Conservation (phyloP, 2,113 vertebrate species). For the Entelurus aequoreus region DNA sequence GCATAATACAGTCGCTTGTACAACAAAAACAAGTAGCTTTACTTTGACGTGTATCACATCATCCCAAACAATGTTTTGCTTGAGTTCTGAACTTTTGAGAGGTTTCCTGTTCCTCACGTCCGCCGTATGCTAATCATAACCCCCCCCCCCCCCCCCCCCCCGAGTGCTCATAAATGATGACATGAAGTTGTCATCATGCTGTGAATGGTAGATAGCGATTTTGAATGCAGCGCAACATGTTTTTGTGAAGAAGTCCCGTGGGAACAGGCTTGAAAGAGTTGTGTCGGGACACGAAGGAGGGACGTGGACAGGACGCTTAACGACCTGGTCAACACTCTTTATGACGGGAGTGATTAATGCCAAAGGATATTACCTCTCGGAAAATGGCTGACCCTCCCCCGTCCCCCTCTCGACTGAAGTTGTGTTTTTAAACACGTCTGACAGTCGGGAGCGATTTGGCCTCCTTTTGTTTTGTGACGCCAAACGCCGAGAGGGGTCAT, state of each 20-base stretch:
- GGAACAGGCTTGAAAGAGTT: background rate
- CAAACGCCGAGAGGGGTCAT: constrained; percentile 46
- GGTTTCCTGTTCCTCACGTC: too few relatives aligned
- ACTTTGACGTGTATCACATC: too few relatives aligned
- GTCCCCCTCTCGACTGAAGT: constrained; percentile 49
- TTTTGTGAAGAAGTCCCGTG: too few relatives aligned
- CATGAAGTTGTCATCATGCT: too few relatives aligned
- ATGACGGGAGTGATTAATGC: constrained; percentile 61
- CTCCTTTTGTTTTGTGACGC: constrained; percentile 55
- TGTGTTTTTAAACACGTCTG: constrained; percentile 68
- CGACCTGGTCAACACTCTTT: constrained; percentile 36
- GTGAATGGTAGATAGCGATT: too few relatives aligned
- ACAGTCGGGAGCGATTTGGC: constrained; percentile 61
- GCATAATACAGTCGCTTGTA: too few relatives aligned
- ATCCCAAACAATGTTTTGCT: too few relatives aligned
- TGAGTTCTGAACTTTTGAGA: too few relatives aligned
- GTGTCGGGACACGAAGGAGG: constrained; percentile 30
- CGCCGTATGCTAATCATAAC: too few relatives aligned
- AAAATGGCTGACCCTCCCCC: constrained; percentile 46
- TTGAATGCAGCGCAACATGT: background rate
- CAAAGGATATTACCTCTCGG: constrained; percentile 60
- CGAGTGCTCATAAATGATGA: too few relatives aligned
- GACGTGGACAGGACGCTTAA: constrained; percentile 24
- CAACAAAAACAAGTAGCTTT: too few relatives aligned
- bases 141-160: too few relatives aligned